These are phyloP conservation scores for Acrocyrtus sp. DNA, from an alignment of 2,888 invertebrate genomes.

Conservation along the genomic window DNA sequence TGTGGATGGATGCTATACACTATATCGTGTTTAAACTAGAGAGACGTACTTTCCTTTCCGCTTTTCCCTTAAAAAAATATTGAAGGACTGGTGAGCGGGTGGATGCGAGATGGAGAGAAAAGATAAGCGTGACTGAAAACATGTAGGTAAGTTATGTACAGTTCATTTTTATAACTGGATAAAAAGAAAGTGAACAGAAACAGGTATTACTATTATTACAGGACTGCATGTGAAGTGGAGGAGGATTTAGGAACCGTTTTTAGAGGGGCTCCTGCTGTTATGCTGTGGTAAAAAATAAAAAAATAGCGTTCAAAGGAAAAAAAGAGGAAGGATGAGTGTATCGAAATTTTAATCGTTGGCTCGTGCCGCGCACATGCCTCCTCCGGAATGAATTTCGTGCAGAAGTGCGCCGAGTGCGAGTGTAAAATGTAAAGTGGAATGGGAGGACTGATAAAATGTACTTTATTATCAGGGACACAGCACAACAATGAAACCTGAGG, in stretches of 20 bases:
- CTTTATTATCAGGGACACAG: neutral
- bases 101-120: conserved; percentile 7
- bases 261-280: neutral
- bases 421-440: too few relatives aligned
- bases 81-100: neutral
- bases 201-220: conserved; percentile 11
- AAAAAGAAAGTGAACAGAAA: conserved; percentile 1
- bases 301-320: too few relatives aligned
- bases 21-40: too few relatives aligned
- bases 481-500: neutral
- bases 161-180: conserved; percentile 10
- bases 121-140: conserved; percentile 1
- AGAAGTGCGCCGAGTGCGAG: neutral
- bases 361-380: conserved; percentile 44
- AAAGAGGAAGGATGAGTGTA: conserved; percentile 39
- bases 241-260: too few relatives aligned
- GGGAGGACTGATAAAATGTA: neutral
- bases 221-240: neutral
- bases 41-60: conserved; percentile 14
- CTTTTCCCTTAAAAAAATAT: neutral
- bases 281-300: too few relatives aligned
- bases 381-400: neutral
- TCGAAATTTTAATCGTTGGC: conserved; percentile 55
- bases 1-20: conserved; percentile 1
- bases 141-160: neutral